Percentiles rank a stretch among this genome's conserved stretches.
These are phyloP conservation scores for Tamandua tetradactyla DNA, from an alignment of 2,797 vertebrate genomes.

Conservation along the genomic window DNA sequence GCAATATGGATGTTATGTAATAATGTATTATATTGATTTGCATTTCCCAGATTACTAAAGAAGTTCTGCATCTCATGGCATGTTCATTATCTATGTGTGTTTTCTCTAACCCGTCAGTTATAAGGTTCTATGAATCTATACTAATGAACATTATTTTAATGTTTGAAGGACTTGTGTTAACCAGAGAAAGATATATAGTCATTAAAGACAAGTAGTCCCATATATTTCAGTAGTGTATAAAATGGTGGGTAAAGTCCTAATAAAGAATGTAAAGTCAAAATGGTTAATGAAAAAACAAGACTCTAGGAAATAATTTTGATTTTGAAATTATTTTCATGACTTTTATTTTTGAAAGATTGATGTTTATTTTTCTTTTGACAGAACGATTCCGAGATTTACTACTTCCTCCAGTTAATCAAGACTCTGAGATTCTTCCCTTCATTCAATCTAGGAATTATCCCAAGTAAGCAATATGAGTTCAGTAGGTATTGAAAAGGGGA, in stretches of 20 bases:
- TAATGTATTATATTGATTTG: background rate
- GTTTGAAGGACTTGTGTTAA: background rate
- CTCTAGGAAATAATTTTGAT: conserved; percentile 58
- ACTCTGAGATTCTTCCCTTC: conserved; percentile 93
- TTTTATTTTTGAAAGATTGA: conserved; percentile 59
- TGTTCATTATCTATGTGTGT: background rate
- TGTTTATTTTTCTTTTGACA: conserved; percentile 82
- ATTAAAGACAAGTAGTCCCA: background rate
- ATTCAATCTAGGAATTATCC: conserved; percentile 93
- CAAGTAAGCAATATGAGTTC: conserved; percentile 88
- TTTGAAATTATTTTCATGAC: conserved; percentile 55
- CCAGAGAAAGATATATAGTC: background rate
- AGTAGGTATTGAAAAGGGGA: background rate
- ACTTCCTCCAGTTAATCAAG: conserved; percentile 87
- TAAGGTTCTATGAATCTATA: background rate
- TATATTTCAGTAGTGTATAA: background rate
- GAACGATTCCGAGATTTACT: conserved; percentile 93
- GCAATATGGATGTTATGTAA: background rate
- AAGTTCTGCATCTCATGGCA: background rate
- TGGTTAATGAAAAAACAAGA: conserved; percentile 41
- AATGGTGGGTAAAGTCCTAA: background rate
- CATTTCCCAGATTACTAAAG: background rate
- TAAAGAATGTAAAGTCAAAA: background rate
- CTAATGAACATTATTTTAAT: background rate
- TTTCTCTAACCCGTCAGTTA: background rate